These are phyloP conservation scores for Sturnus vulgaris DNA, from an alignment of 2,113 vertebrate species.

Conservation along the genomic window DNA sequence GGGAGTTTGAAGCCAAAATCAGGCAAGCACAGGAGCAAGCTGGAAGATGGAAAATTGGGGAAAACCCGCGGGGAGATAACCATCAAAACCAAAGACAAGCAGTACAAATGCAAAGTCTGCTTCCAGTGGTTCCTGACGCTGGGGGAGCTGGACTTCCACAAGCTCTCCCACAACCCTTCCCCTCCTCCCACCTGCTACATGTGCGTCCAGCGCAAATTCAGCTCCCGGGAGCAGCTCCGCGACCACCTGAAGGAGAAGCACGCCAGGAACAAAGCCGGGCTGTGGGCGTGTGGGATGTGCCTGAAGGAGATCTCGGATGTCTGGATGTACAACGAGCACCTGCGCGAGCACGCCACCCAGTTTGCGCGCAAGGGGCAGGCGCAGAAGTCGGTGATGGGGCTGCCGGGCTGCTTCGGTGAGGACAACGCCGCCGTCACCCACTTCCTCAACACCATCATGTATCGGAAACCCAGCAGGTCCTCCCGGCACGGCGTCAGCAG, in stretches of 20 bases:
- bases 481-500: slow-evolving; percentile 54
- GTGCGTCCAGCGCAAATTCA: slow-evolving; percentile 96
- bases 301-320: slow-evolving; percentile 91
- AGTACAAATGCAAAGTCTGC: slow-evolving; percentile 95
- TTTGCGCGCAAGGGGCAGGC: slow-evolving; percentile 90
- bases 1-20: background rate
- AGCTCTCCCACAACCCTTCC: slow-evolving; percentile 90
- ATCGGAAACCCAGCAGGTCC: slow-evolving; percentile 74
- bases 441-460: slow-evolving; percentile 86
- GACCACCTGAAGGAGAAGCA: slow-evolving; percentile 95
- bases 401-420: slow-evolving; percentile 79
- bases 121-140: slow-evolving; percentile 92
- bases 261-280: slow-evolving; percentile 84
- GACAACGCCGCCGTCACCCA: slow-evolving; percentile 78
- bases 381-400: slow-evolving; percentile 79
- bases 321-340: slow-evolving; percentile 98
- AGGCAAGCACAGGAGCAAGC: slow-evolving; percentile 60
- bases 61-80: slow-evolving; percentile 69
- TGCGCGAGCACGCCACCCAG: slow-evolving; percentile 91
- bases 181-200: slow-evolving; percentile 97
- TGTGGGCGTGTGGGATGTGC: slow-evolving; percentile 98
- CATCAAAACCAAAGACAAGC: slow-evolving; percentile 82
- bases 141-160: slow-evolving; percentile 93
- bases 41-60: slow-evolving; percentile 56
- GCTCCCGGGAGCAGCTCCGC: slow-evolving; percentile 90